Evolutionary conservation across 2,113 vertebrate genomes (phyloP).

Genomic region (Nesospiza acunhae): DNA sequence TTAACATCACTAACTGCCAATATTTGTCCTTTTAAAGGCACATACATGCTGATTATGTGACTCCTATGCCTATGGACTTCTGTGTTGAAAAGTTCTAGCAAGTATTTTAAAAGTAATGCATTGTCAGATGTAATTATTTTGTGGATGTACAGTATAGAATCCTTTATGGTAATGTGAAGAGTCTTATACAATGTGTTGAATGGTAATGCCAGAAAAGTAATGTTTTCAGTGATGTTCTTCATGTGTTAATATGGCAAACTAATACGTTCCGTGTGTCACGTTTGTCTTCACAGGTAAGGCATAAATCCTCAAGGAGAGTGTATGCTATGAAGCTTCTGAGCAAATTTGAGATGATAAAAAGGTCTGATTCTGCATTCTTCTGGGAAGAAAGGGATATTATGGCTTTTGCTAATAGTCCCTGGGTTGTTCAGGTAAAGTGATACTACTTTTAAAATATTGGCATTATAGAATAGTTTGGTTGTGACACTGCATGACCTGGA

Average conservation of each 20-base stretch:
- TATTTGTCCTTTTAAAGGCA: neutral
- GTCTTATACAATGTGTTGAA: neutral
- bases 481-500: neutral
- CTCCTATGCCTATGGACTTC: neutral
- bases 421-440: constrained; percentile 95
- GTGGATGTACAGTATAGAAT: neutral
- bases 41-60: neutral
- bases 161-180: neutral
- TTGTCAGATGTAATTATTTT: neutral
- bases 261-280: neutral
- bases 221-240: neutral
- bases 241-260: neutral
- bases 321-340: constrained; percentile 99
- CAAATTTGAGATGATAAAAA: constrained; percentile 99
- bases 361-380: constrained; percentile 98
- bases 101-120: neutral
- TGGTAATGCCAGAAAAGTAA: neutral
- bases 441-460: neutral
- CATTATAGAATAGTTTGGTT: neutral
- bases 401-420: constrained; percentile 96
- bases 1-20: neutral
- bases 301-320: constrained; percentile 92
- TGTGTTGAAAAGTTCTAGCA: neutral
- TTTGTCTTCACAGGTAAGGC: constrained; percentile 86
- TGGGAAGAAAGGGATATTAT: constrained; percentile 99